Evolutionary conservation across 2,888 invertebrate genomes (phyloP), one percentile per base, ranked within the genome.

Genomic region (Aphidoletes aphidimyza): DNA sequence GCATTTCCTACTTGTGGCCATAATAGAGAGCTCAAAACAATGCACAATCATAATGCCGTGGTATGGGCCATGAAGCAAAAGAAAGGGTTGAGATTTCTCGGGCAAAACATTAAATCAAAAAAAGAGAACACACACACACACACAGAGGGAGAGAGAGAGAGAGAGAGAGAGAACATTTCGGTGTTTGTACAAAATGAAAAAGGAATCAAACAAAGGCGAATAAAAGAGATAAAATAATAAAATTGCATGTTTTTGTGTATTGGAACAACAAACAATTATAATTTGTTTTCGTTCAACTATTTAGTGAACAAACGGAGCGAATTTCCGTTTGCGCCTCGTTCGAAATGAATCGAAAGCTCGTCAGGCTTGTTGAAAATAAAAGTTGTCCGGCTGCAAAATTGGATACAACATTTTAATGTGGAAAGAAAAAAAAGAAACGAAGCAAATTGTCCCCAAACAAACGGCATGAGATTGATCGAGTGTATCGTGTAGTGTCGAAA

Each of bases 261-360:
- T 54, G 69, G 69, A 42, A 6, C 6, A n/a, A 54, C 54, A 54
- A 69, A 69, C 69, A 69, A 69, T 69, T 69, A 69, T 69, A 69
- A 69, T 30, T 69, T 69, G 69, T 69, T 69, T 69, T 69, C 30
- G 9, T 69, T 69, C 69, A 69, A 69, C 69, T 69, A 69, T 34
- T 69, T 69, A 69, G 69, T 30, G 14, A 69, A 14, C 30, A 69
- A 69, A 69, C 69, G n/a, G 34, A 69, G 30, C 69, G 30, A 26
- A 17, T 69, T 69, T 69, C 69, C 69, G 6, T 26, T n/a, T 11
- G 26, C 22, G 5, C 6, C 22, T 54, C 22, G 26, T 54, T 26
- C 26, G 14, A n/a, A 22, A 5, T 54, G 26, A 54, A 54, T 8
- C n/a, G 14, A 5, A 54, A 54, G n/a, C 34, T 9, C 3, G 6